Evolutionary conservation across 2,113 vertebrate species (phyloP).

Genomic region (Lasiurus borealis): DNA sequence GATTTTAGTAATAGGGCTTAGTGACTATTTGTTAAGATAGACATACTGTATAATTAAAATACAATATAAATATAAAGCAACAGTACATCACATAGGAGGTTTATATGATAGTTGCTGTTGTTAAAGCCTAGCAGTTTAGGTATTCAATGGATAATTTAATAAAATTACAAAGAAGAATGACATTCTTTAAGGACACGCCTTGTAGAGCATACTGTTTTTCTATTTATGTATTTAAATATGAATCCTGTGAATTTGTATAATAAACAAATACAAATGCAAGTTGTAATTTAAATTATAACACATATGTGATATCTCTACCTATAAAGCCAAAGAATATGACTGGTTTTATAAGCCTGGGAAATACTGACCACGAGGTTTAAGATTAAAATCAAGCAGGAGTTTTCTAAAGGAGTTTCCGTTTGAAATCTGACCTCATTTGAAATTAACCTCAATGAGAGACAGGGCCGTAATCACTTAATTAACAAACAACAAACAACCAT

Average conservation of each 20-base stretch:
- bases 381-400: background rate
- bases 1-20: background rate
- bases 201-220: background rate
- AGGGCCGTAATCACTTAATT: background rate
- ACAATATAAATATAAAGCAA: background rate
- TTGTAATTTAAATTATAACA: background rate
- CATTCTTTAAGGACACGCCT: background rate
- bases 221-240: background rate
- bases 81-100: background rate
- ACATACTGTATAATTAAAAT: background rate
- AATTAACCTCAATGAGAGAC: background rate
- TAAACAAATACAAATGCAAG: background rate
- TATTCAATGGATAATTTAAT: background rate
- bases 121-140: background rate
- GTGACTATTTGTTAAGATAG: background rate
- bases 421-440: constrained; percentile 1
- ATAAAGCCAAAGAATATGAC: background rate
- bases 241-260: background rate
- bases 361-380: background rate
- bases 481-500: background rate
- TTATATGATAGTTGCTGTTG: background rate
- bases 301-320: background rate
- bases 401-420: background rate
- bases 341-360: background rate
- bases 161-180: background rate